These are phyloP conservation scores for Aelia acuminata DNA, from an alignment of 2,888 invertebrate species.

Conservation along the genomic window DNA sequence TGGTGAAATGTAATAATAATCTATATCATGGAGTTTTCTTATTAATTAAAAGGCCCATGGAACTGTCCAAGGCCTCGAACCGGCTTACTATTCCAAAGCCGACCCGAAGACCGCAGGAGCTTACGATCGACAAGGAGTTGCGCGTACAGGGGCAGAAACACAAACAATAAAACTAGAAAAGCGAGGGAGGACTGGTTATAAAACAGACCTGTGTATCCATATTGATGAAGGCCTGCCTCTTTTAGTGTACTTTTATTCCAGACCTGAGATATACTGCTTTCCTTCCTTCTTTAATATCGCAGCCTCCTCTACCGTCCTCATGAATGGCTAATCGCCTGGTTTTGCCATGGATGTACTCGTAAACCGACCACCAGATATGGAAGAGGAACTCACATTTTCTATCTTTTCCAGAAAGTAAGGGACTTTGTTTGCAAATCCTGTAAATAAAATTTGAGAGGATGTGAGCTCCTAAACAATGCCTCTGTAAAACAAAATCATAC, in stretches of 20 bases:
- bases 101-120: background rate
- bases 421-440: background rate
- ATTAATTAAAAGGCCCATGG: too few species aligned
- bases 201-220: constrained; percentile 54
- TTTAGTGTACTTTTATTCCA: constrained; percentile 56
- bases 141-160: background rate
- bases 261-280: constrained; percentile 51
- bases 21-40: too few species aligned
- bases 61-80: background rate
- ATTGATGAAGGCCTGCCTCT: constrained; percentile 49
- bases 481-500: too few species aligned
- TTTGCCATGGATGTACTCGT: constrained; percentile 1
- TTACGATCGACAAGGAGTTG: constrained; percentile 48
- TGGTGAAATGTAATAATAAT: too few species aligned
- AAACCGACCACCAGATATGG: background rate
- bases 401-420: background rate
- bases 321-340: constrained; percentile 32
- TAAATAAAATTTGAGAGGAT: too few species aligned
- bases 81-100: constrained; percentile 20
- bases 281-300: constrained; percentile 56
- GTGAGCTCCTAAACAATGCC: too few species aligned
- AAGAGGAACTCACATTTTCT: background rate
- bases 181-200: constrained; percentile 50
- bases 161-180: constrained; percentile 48
- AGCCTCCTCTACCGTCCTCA: constrained; percentile 40